Conservation (phyloP, 2,797 vertebrate genomes). For the Diplodus puntazzo region DNA sequence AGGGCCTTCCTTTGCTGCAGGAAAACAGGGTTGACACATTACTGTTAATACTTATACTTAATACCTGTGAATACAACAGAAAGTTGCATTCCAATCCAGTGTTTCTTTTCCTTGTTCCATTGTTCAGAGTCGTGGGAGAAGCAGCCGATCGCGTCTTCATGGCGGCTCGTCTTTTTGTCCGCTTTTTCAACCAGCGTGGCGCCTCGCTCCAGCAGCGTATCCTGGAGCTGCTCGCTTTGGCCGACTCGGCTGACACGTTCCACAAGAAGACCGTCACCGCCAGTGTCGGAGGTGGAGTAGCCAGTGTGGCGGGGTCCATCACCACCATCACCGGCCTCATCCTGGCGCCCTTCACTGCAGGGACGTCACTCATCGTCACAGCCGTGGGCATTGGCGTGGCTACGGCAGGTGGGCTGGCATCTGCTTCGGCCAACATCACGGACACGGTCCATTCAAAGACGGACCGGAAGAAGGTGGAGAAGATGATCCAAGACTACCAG, state of each 20-base stretch:
- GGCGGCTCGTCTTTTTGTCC: slow-evolving; percentile 85
- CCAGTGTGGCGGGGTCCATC: slow-evolving; percentile 83
- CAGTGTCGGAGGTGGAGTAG: slow-evolving; percentile 81
- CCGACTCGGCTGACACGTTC: slow-evolving; percentile 81
- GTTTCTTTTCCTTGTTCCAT: neutral
- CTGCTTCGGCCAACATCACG: slow-evolving; percentile 84
- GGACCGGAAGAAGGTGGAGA: slow-evolving; percentile 85
- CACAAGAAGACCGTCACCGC: slow-evolving; percentile 84
- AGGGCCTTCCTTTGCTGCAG: too few relatives aligned
- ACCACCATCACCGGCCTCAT: slow-evolving; percentile 86
- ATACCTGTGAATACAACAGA: too few relatives aligned
- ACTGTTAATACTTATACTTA: neutral
- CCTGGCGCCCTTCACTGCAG: slow-evolving; percentile 85
- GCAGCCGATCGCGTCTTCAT: slow-evolving; percentile 86
- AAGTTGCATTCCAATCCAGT: neutral
- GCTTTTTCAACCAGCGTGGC: slow-evolving; percentile 81
- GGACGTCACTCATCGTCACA: slow-evolving; percentile 85
- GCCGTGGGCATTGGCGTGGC: slow-evolving; percentile 85
- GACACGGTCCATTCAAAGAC: slow-evolving; percentile 85
- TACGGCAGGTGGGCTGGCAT: slow-evolving; percentile 82
- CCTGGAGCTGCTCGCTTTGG: slow-evolving; percentile 77
- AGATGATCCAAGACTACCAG: slow-evolving; percentile 84
- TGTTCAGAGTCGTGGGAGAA: slow-evolving; percentile 78
- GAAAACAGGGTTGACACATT: neutral
- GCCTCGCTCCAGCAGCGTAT: slow-evolving; percentile 77